Conservation (phyloP, 1,140 invertebrate species). For the Pseudomyrmex dendroicus region DNA sequence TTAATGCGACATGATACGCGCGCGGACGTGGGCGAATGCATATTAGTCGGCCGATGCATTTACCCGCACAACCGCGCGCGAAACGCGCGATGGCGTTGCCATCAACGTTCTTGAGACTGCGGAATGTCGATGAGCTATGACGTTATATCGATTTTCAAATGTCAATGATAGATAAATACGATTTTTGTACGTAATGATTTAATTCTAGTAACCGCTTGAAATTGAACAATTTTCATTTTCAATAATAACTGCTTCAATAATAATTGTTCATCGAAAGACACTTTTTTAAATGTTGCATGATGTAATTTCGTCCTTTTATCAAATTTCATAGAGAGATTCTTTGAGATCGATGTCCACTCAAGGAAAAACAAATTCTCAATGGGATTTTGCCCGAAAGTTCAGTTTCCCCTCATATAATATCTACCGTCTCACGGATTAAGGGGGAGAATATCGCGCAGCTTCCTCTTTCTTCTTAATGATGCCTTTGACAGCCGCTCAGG, state of each 20-base stretch:
- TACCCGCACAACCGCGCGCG: neutral
- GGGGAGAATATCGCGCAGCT: constrained; percentile 25
- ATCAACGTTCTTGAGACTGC: too few relatives aligned
- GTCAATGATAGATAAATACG: too few relatives aligned
- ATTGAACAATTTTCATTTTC: neutral
- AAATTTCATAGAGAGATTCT: neutral
- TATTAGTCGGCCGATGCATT: constrained; percentile 35
- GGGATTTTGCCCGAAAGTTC: constrained; percentile 56
- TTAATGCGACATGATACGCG: constrained; percentile 50
- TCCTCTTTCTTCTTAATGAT: constrained; percentile 48
- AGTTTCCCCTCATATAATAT: constrained; percentile 58
- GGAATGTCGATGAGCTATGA: too few relatives aligned
- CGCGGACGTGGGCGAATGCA: constrained; percentile 35
- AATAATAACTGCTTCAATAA: neutral
- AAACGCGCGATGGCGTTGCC: constrained; percentile 4
- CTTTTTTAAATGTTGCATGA: constrained; percentile 9
- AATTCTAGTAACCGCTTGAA: too few relatives aligned
- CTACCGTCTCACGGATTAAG: constrained; percentile 60
- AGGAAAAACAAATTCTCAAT: constrained; percentile 34
- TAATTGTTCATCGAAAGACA: neutral
- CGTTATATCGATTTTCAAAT: too few relatives aligned
- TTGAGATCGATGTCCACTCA: constrained; percentile 56
- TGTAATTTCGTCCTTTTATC: neutral
- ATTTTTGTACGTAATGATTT: too few relatives aligned
- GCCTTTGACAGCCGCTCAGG: constrained; percentile 35